phyloP scores from a whole-genome alignment of 37 sponge, comb jelly and placozoan genomes.

The Eunapius fragilis region DNA sequence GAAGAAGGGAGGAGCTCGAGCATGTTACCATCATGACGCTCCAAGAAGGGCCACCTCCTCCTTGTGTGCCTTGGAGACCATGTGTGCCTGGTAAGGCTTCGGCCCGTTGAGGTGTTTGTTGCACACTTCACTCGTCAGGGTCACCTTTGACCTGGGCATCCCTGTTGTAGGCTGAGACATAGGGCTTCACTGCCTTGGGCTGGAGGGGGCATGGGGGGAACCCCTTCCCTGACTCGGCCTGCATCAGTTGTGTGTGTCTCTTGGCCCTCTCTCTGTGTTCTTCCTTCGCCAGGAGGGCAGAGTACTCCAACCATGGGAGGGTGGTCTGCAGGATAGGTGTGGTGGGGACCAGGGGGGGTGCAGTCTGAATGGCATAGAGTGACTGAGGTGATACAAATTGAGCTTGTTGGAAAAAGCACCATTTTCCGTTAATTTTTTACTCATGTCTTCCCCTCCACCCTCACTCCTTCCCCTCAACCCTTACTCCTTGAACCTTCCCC shows the following conservation, averaged over 20 bases:
- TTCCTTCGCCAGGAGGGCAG: constrained; percentile 41
- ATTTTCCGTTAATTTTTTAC: too few species aligned
- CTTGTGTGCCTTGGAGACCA: constrained; percentile 67
- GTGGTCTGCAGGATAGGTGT: neutral
- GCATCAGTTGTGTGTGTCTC: constrained; percentile 39
- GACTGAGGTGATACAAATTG: too few species aligned
- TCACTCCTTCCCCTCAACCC: too few species aligned
- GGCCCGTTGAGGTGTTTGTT: constrained; percentile 73
- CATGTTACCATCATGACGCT: neutral
- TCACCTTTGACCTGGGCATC: neutral
- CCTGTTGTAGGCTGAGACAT: constrained; percentile 10
- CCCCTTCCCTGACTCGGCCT: constrained; percentile 35
- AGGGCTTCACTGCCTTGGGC: constrained; percentile 6
- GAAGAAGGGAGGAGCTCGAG: too few species aligned
- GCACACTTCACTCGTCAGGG: constrained; percentile 48
- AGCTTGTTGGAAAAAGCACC: too few species aligned
- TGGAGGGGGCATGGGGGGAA: constrained; percentile 54
- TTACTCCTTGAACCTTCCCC: too few species aligned
- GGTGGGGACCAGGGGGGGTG: too few species aligned
- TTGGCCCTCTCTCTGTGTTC: constrained; percentile 51
- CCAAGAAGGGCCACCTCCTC: constrained; percentile 59
- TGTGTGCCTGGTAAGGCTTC: constrained; percentile 72
- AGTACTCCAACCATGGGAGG: constrained; percentile 64
- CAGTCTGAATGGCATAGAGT: too few species aligned
- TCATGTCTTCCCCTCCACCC: too few species aligned